These are phyloP conservation scores for Acleris literana DNA, from an alignment of 2,888 invertebrate genomes.

Conservation along the genomic window DNA sequence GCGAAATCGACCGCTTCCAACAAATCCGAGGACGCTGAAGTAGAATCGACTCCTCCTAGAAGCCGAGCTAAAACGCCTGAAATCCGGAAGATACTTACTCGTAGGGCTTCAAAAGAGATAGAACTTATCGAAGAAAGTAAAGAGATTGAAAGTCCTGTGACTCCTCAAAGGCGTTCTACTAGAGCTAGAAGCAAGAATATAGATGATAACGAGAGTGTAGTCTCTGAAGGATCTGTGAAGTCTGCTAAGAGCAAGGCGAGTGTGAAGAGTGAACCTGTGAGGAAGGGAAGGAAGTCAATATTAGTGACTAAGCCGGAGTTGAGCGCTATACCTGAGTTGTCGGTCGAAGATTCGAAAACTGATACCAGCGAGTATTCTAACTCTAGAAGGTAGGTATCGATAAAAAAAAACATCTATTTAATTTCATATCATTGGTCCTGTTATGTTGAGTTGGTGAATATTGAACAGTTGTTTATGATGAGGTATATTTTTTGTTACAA, in stretches of 20 bases:
- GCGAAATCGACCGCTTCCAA: conserved; percentile 60
- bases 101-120: conserved; percentile 69
- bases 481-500: too few relatives aligned
- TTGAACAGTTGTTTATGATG: background rate
- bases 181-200: conserved; percentile 57
- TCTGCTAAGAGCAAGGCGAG: conserved; percentile 56
- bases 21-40: conserved; percentile 49
- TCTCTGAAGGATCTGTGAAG: conserved; percentile 62
- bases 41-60: conserved; percentile 47
- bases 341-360: conserved; percentile 56
- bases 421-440: too few relatives aligned
- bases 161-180: conserved; percentile 59
- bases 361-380: conserved; percentile 59
- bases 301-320: conserved; percentile 66
- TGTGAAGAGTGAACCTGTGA: conserved; percentile 47
- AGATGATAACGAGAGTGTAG: conserved; percentile 68
- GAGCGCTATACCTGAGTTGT: conserved; percentile 75
- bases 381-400: conserved; percentile 69
- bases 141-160: conserved; percentile 49
- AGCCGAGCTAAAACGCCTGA: conserved; percentile 65
- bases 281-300: conserved; percentile 64
- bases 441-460: background rate
- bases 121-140: conserved; percentile 60
- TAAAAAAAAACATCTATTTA: too few relatives aligned
- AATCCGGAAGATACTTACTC: conserved; percentile 66